Percentiles rank a stretch among this genome's conserved stretches.
These are phyloP conservation scores for Pemphredon lugubris DNA, from an alignment of 2,888 invertebrate species.

Conservation along the genomic window DNA sequence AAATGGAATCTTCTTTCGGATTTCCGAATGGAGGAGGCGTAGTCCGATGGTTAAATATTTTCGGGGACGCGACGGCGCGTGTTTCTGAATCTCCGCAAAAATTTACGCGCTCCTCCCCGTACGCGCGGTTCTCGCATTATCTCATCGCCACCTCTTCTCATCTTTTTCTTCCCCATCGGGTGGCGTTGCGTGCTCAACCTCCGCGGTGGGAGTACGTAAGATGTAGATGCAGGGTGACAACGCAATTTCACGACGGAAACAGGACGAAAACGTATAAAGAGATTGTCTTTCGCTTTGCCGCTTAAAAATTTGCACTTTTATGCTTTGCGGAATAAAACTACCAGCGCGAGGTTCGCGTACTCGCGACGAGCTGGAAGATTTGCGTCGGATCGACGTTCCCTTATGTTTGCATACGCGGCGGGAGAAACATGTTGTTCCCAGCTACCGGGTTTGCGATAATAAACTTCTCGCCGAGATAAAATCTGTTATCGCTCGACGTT, in stretches of 20 bases:
- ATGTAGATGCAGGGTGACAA: conserved; percentile 55
- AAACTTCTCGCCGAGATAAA: too few species aligned
- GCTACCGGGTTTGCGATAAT: background rate
- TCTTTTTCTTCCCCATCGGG: conserved; percentile 5
- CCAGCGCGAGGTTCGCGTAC: conserved; percentile 25
- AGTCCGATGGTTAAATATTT: too few species aligned
- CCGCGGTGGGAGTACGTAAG: background rate
- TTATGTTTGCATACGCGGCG: conserved; percentile 13
- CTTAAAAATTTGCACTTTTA: conserved; percentile 76
- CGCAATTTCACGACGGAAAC: conserved; percentile 63
- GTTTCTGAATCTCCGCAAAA: conserved; percentile 47
- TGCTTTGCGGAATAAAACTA: conserved; percentile 48
- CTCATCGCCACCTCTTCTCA: background rate
- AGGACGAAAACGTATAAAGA: conserved; percentile 65
- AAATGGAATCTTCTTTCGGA: too few species aligned
- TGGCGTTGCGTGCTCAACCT: conserved; percentile 6
- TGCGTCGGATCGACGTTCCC: conserved; percentile 23
- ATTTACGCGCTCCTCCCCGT: conserved; percentile 17
- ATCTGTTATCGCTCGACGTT: too few species aligned
- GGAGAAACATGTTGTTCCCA: conserved; percentile 10
- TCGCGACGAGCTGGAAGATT: conserved; percentile 17
- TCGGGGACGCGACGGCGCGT: too few species aligned
- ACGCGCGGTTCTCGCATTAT: conserved; percentile 17
- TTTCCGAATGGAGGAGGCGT: too few species aligned
- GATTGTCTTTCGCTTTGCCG: conserved; percentile 70